phyloP scores from a whole-genome alignment of 2,113 vertebrate species.

The Thamnophis sirtalis region DNA sequence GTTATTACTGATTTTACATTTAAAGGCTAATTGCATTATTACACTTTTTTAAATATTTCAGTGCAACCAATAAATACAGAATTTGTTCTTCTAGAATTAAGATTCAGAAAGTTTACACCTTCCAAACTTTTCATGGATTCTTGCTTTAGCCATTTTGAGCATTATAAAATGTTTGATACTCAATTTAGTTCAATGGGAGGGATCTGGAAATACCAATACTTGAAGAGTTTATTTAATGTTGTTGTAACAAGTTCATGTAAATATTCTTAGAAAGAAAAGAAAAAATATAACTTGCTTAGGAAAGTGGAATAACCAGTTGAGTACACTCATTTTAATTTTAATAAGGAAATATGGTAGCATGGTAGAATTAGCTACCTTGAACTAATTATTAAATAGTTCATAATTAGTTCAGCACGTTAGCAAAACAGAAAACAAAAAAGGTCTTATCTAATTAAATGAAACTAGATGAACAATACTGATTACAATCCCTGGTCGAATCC shows the following conservation, averaged over 20 bases:
- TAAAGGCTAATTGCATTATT: conserved; percentile 40
- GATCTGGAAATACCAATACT: not conserved
- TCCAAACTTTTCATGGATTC: not conserved
- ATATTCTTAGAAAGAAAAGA: not conserved
- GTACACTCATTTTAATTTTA: not conserved
- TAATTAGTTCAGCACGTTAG: not conserved
- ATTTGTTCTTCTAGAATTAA: conserved; percentile 43
- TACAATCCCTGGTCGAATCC: not conserved
- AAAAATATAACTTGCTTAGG: not conserved
- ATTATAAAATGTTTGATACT: not conserved
- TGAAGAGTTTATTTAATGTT: not conserved
- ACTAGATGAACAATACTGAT: not conserved
- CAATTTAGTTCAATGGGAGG: not conserved
- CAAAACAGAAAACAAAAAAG: not conserved
- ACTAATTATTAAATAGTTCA: not conserved
- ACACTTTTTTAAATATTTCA: conserved; percentile 54
- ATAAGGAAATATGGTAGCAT: not conserved
- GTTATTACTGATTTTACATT: not conserved
- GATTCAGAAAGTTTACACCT: not conserved
- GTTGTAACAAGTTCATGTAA: not conserved
- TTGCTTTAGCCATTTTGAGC: not conserved
- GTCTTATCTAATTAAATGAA: not conserved
- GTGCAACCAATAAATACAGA: conserved; percentile 33
- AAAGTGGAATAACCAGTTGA: not conserved
- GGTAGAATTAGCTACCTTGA: not conserved